Percentiles rank a stretch among this genome's conserved stretches.
phyloP scores from a whole-genome alignment of 1,140 invertebrate genomes.

The Leptestheria dahalacensis region DNA sequence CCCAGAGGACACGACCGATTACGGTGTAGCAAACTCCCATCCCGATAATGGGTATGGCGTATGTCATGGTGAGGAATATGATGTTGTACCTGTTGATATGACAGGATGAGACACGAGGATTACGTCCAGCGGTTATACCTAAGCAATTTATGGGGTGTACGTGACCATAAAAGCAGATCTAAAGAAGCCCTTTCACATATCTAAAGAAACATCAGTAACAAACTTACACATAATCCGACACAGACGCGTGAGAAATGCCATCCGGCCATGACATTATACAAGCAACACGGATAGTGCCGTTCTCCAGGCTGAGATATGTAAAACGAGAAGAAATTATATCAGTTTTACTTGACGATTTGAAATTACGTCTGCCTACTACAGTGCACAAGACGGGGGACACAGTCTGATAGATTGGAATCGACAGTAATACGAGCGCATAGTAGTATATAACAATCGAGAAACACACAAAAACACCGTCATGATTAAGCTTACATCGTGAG shows the following conservation, averaged over 20 bases:
- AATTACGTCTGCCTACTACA: too few relatives aligned
- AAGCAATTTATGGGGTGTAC: background rate
- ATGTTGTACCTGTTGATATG: constrained; percentile 67
- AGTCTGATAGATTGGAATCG: too few relatives aligned
- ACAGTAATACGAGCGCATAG: too few relatives aligned
- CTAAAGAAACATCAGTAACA: constrained; percentile 12
- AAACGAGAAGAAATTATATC: background rate
- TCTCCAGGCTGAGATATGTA: constrained; percentile 18
- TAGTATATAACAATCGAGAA: too few relatives aligned
- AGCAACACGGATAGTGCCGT: constrained; percentile 35
- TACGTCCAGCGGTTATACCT: background rate
- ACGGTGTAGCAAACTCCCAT: constrained; percentile 73
- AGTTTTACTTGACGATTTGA: too few relatives aligned
- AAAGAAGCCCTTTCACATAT: background rate
- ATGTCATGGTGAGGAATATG: constrained; percentile 68
- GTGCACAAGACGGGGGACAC: too few relatives aligned
- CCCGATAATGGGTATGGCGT: constrained; percentile 73
- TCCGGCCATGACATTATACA: constrained; percentile 55
- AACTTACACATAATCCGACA: constrained; percentile 47
- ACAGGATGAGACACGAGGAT: constrained; percentile 19
- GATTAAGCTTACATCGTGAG: too few relatives aligned
- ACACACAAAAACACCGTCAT: too few relatives aligned
- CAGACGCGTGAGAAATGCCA: constrained; percentile 38
- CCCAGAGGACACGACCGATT: constrained; percentile 51
- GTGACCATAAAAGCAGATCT: background rate